These are phyloP conservation scores for Aphidius colemani DNA, from an alignment of 2,888 invertebrate species.

Conservation along the genomic window DNA sequence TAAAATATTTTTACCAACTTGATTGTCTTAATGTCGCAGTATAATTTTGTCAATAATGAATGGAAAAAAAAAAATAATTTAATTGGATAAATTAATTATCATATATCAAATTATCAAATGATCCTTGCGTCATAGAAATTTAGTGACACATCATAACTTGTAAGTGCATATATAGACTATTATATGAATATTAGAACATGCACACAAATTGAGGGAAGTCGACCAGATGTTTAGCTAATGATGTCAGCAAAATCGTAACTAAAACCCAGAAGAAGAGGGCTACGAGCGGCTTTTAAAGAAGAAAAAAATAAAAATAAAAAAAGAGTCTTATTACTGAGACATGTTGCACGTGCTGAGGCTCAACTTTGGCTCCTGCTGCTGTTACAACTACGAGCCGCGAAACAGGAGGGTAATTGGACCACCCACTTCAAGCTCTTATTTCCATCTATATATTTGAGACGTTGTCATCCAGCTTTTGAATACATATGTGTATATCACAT, in stretches of 20 bases:
- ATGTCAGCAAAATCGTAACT: constrained; percentile 60
- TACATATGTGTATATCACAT: background rate
- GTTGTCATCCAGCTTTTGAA: constrained; percentile 11
- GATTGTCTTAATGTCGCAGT: no score
- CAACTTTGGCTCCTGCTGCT: background rate
- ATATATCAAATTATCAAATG: no score
- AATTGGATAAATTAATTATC: no score
- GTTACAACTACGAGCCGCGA: constrained; percentile 42
- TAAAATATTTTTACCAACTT: no score
- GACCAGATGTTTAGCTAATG: constrained; percentile 61
- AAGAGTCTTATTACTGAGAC: constrained; percentile 57
- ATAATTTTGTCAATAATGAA: no score
- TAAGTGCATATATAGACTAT: constrained; percentile 11
- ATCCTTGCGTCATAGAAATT: no score
- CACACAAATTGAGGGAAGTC: constrained; percentile 38
- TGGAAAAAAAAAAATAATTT: no score
- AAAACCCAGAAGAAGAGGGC: constrained; percentile 47
- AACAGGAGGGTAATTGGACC: constrained; percentile 59
- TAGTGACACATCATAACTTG: no score
- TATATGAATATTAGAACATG: constrained; percentile 12
- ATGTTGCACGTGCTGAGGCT: constrained; percentile 27
- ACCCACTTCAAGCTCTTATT: constrained; percentile 48
- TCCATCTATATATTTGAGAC: constrained; percentile 22
- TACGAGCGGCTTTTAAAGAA: constrained; percentile 36
- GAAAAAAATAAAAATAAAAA: constrained; percentile 26